A percentile compares a stretch with the other conserved stretches of the same genome.
These are phyloP conservation scores for Ranitomeya variabilis DNA, from an alignment of 2,113 vertebrate genomes.

Conservation along the genomic window DNA sequence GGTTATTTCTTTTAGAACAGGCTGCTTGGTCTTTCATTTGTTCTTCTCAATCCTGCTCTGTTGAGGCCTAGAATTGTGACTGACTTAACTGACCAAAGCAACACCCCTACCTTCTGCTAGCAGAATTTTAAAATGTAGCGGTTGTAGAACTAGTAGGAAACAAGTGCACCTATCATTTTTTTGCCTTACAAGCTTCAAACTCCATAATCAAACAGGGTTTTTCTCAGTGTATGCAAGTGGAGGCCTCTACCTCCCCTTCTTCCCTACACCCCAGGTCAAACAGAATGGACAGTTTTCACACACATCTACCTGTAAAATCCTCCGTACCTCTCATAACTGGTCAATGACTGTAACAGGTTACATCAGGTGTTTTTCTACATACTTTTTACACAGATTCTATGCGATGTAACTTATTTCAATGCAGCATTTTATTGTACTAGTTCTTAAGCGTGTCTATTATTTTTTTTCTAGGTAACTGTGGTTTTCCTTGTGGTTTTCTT, in stretches of 20 bases:
- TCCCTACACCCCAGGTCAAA: conserved; percentile 83
- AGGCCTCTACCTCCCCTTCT: conserved; percentile 75
- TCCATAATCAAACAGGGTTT: conserved; percentile 99
- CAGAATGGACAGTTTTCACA: conserved; percentile 95
- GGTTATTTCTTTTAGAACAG: not conserved
- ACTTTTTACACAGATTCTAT: conserved; percentile 99
- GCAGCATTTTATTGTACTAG: conserved; percentile 97
- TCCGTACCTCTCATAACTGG: conserved; percentile 99
- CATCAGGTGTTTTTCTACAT: conserved; percentile 99
- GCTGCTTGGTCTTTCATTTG: not conserved
- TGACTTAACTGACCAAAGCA: conserved; percentile 35
- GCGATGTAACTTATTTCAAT: conserved; percentile 97
- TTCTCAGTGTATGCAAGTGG: conserved; percentile 96
- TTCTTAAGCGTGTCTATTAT: conserved; percentile 88
- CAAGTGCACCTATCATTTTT: conserved; percentile 91
- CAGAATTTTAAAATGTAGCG: conserved; percentile 73
- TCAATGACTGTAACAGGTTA: conserved; percentile 99
- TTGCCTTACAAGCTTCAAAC: conserved; percentile 99
- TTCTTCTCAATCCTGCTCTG: conserved; percentile 21
- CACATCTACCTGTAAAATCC: conserved; percentile 99
- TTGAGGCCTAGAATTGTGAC: not conserved
- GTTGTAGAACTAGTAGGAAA: conserved; percentile 87
- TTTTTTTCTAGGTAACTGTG: conserved; percentile 95
- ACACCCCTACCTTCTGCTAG: not conserved
- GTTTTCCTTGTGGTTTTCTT: conserved; percentile 96